Conservation (phyloP, 1,140 invertebrate species). For the Zaprionus ornatus region DNA sequence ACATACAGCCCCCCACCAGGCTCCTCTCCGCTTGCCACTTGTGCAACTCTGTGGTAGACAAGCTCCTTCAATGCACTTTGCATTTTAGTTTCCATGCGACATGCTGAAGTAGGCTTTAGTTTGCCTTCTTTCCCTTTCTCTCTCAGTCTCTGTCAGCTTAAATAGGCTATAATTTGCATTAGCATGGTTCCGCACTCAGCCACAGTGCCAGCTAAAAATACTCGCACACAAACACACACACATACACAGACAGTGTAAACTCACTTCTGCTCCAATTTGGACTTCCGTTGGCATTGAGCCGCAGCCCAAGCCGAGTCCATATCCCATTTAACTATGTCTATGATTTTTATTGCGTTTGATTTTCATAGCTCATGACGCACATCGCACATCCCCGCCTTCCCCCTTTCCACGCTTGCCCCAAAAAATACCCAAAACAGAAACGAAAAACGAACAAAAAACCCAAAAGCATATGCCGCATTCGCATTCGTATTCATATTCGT, state of each 20-base stretch:
- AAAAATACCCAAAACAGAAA: slow-evolving; percentile 17
- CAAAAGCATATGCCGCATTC: slow-evolving; percentile 63
- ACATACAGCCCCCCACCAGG: slow-evolving; percentile 13
- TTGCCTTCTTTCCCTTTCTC: slow-evolving; percentile 2
- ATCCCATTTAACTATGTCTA: slow-evolving; percentile 34
- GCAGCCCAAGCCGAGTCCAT: slow-evolving; percentile 5
- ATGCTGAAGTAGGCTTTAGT: slow-evolving; percentile 70
- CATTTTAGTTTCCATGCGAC: slow-evolving; percentile 69
- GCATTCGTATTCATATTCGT: slow-evolving; percentile 51
- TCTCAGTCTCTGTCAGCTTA: slow-evolving; percentile 57
- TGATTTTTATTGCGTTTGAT: slow-evolving; percentile 78
- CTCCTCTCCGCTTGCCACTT: no score
- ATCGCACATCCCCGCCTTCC: slow-evolving; percentile 19
- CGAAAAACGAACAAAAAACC: slow-evolving; percentile 12
- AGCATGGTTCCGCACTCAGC: slow-evolving; percentile 74
- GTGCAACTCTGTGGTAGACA: slow-evolving; percentile 35
- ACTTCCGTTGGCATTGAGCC: slow-evolving; percentile 47
- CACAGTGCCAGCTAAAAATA: slow-evolving; percentile 46
- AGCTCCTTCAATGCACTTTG: slow-evolving; percentile 50
- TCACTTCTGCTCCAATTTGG: slow-evolving; percentile 58
- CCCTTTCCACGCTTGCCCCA: background rate
- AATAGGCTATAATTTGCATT: slow-evolving; percentile 82
- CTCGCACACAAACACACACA: slow-evolving; percentile 24
- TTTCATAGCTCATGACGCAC: slow-evolving; percentile 75
- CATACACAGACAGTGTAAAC: background rate